Conservation (phyloP, 2,888 invertebrate species). For the Perizoma flavofasciatum region DNA sequence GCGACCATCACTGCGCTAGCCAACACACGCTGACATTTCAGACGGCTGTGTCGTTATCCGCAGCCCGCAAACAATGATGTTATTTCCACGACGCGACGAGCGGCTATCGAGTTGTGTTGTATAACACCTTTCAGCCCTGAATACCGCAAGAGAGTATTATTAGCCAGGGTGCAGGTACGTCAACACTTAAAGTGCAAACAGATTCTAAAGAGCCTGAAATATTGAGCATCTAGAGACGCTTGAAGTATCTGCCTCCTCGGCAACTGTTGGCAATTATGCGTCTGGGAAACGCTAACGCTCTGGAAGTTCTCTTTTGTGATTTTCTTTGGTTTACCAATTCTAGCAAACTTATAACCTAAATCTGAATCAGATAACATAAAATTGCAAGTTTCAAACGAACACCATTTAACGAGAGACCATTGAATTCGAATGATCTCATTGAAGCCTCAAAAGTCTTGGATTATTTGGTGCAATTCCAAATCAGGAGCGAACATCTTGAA, state of each 20-base stretch:
- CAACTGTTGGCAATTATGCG: neutral
- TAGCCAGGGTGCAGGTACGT: constrained; percentile 9
- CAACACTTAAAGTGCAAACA: constrained; percentile 9
- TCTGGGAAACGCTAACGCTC: neutral
- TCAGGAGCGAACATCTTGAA: constrained; percentile 4
- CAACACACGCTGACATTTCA: constrained; percentile 36
- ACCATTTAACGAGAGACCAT: constrained; percentile 4
- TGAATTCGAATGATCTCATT: constrained; percentile 12
- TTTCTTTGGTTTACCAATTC: too few species aligned
- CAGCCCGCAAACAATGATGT: constrained; percentile 31
- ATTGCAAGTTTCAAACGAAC: constrained; percentile 1
- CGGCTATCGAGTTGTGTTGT: constrained; percentile 23
- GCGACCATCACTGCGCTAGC: constrained; percentile 15
- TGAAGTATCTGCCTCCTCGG: constrained; percentile 1
- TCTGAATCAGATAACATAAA: neutral
- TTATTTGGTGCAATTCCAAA: constrained; percentile 11
- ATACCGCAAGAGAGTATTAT: constrained; percentile 15
- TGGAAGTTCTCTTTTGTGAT: neutral
- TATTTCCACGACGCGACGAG: constrained; percentile 29
- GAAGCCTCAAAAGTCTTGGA: constrained; percentile 3
- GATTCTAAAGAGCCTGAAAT: constrained; percentile 7
- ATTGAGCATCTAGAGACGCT: constrained; percentile 3
- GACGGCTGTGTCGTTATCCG: constrained; percentile 30
- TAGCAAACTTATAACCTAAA: too few species aligned
- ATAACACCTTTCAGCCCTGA: constrained; percentile 23